Evolutionary conservation across 2,797 vertebrate genomes (phyloP).

Genomic region (Hirundo rustica): DNA sequence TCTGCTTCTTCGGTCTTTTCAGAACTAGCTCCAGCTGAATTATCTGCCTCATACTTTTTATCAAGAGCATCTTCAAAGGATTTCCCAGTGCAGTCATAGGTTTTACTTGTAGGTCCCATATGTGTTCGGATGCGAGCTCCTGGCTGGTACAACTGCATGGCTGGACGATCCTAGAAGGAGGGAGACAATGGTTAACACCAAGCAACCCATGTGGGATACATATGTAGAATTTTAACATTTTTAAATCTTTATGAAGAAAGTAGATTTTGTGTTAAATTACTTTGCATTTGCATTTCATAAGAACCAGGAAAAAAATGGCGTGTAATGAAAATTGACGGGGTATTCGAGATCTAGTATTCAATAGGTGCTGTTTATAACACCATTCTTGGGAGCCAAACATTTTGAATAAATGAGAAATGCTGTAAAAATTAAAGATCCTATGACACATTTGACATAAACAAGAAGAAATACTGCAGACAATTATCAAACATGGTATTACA

Average conservation of each 20-base stretch:
- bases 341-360: neutral
- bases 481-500: neutral
- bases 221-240: neutral
- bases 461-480: neutral
- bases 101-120: conserved; percentile 81
- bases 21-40: conserved; percentile 73
- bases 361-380: neutral
- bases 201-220: neutral
- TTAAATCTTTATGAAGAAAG: neutral
- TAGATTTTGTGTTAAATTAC: neutral
- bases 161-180: conserved; percentile 85
- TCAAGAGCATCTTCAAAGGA: conserved; percentile 78
- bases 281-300: neutral
- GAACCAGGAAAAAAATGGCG: neutral
- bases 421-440: neutral
- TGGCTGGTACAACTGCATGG: conserved; percentile 94
- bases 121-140: conserved; percentile 86
- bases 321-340: neutral
- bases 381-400: conserved; percentile 49
- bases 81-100: conserved; percentile 77
- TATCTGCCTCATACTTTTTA: conserved; percentile 79
- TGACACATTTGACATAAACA: neutral
- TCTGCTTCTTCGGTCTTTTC: conserved; percentile 83
- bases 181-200: neutral
- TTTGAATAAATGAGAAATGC: neutral